Evolutionary conservation across 2,113 vertebrate genomes (phyloP).

Genomic region (Gymnocephalus cernua): DNA sequence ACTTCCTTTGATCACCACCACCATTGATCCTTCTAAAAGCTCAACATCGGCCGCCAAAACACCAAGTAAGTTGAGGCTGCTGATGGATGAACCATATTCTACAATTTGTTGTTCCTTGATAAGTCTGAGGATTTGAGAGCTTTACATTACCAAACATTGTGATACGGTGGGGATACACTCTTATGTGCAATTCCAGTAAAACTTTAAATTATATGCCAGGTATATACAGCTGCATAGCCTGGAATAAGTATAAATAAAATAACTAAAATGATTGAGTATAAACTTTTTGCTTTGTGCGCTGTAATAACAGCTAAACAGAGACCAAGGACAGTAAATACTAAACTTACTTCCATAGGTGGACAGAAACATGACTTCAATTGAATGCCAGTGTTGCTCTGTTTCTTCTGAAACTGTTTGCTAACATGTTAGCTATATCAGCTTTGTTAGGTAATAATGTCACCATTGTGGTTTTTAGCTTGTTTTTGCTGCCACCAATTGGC

Average conservation of each 20-base stretch:
- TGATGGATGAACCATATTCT: not conserved
- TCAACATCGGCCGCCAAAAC: not conserved
- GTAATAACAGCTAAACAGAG: not conserved
- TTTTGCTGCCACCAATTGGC: not conserved
- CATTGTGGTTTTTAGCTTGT: not conserved
- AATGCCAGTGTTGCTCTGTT: too few relatives aligned
- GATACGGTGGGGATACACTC: not conserved
- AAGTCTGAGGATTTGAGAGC: not conserved
- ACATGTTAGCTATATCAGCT: too few relatives aligned
- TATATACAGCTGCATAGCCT: not conserved
- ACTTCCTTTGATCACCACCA: not conserved
- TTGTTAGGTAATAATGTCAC: not conserved
- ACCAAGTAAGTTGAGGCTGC: constrained; percentile 5
- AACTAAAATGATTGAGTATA: not conserved
- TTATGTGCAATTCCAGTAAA: not conserved
- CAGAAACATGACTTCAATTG: not conserved
- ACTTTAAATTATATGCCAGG: not conserved
- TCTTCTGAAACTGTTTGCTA: not conserved
- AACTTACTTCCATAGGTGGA: not conserved
- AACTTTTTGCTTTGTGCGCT: not conserved
- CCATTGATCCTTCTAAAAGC: accelerated
- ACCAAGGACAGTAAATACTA: not conserved
- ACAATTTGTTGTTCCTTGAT: not conserved
- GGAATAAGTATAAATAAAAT: not conserved
- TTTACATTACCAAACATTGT: not conserved